Base-by-base conservation (phyloP, 2,888 invertebrate species). In the Sphecodes monilicornis region DNA sequence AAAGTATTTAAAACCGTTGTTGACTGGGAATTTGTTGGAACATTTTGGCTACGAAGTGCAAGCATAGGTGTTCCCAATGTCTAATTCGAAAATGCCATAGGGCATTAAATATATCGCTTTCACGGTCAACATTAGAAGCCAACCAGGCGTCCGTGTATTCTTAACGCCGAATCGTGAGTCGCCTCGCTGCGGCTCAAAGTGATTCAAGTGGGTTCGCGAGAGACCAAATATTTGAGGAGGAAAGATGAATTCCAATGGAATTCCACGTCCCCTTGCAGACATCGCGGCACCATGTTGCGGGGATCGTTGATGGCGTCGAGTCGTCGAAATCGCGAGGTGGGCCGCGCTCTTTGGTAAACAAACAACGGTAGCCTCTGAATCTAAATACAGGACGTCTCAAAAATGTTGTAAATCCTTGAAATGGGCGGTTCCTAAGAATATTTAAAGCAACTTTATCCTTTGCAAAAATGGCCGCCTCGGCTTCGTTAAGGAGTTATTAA, bases 201-300 rank as follows among this genome's bases (percentile, higher is more conserved):
- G 78, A 80, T 74, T 86, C 86, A 84, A 91, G 91, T 79, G 84
- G 76, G 74, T 16, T 69, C 78, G 82, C 84, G 84, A 81, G 85
- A 84, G 88, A 78, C 89, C 87, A 89, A 91, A 91, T 91, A 91
- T 91, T 90, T 90, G 80, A 91, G 76, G 69, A 76, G 82, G 87
- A 87, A 85, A 82, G 90, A 84, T 84, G 85, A 87, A 90, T 86
- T 91, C 87, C 90, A 76, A 57, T 75, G 86, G 85, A 89, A 90
- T 90, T 89, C 84, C 90, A 72, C 57, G 75, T 70, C 73, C 18
- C 66, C 76, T 54, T 18, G 75, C 75, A 83, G 86, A 86, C 87
- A 82, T 83, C 82, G 39, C 74, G 84, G 86, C 84, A 84, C 84
- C 80, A 60, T 74, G 66, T 36, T 66, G 80, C 32, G 32, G 11